Conservation (phyloP, 1,140 invertebrate species). For the Drosophila bocki region DNA sequence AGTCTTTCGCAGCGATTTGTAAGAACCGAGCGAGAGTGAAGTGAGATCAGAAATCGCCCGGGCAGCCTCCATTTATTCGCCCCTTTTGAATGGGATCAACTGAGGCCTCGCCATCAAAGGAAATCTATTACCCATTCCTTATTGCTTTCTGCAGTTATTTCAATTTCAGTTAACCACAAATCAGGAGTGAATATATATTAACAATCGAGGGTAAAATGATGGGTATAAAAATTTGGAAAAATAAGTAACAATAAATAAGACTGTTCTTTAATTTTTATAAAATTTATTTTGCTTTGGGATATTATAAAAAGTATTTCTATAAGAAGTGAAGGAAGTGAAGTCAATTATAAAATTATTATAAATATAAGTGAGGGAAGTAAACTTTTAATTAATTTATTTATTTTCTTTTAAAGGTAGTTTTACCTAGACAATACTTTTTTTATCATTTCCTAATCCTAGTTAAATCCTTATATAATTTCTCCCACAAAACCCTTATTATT, state of each 20-base stretch:
- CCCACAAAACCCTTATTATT: not conserved
- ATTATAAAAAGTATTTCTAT: not conserved
- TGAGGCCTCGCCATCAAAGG: slow-evolving; percentile 17
- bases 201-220: slow-evolving; percentile 8
- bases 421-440: not conserved
- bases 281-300: not conserved
- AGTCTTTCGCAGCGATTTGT: slow-evolving; percentile 62
- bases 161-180: slow-evolving; percentile 54
- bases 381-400: not conserved
- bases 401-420: not conserved
- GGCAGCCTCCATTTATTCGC: slow-evolving; percentile 2
- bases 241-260: no score
- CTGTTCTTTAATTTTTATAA: no score
- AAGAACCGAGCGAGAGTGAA: slow-evolving; percentile 19
- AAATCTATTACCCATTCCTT: slow-evolving; percentile 38
- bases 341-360: not conserved
- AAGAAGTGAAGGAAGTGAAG: no score
- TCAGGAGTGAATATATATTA: slow-evolving; percentile 21
- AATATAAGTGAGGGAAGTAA: no score
- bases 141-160: slow-evolving; percentile 30
- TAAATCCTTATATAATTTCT: not conserved
- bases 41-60: slow-evolving; percentile 9
- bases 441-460: no score
- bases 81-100: slow-evolving; percentile 31
- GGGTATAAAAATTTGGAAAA: not conserved